Evolutionary conservation across 2,797 vertebrate genomes (phyloP).

Genomic region (Fistularia commersonii): DNA sequence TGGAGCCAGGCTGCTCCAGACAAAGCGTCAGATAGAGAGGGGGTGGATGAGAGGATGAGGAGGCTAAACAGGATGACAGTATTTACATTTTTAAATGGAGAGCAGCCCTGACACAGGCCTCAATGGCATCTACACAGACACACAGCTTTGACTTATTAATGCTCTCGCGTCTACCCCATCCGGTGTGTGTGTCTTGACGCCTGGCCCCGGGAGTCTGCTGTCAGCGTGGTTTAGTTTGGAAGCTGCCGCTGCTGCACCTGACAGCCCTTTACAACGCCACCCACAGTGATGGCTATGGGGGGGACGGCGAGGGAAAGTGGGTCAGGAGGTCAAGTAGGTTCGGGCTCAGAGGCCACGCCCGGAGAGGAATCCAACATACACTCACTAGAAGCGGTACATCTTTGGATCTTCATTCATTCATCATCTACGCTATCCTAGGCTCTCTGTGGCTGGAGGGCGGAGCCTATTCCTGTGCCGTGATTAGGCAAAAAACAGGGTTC

Average conservation of each 20-base stretch:
- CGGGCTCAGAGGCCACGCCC: neutral
- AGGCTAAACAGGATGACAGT: conserved; percentile 54
- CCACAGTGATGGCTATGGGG: conserved; percentile 26
- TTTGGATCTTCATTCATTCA: no score
- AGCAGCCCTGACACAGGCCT: conserved; percentile 44
- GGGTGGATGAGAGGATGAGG: conserved; percentile 36
- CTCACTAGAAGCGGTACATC: no score
- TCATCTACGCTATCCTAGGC: no score
- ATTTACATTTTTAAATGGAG: conserved; percentile 49
- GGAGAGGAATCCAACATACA: no score
- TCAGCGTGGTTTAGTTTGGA: conserved; percentile 37
- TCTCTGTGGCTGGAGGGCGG: no score
- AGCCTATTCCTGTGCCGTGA: no score
- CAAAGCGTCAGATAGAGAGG: conserved; percentile 2
- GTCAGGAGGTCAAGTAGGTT: conserved; percentile 54
- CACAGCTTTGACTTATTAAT: conserved; percentile 54
- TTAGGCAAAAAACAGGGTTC: no score
- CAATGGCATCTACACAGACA: conserved; percentile 51
- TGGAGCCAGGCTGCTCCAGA: neutral
- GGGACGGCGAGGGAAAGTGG: conserved; percentile 48
- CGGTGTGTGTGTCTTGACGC: conserved; percentile 33
- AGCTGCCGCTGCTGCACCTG: conserved; percentile 13
- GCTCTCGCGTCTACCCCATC: conserved; percentile 34
- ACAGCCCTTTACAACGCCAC: conserved; percentile 10
- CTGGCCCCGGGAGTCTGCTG: conserved; percentile 14